Base-by-base conservation (phyloP, 1,140 invertebrate species). In the Trinorchestia longiramus region DNA sequence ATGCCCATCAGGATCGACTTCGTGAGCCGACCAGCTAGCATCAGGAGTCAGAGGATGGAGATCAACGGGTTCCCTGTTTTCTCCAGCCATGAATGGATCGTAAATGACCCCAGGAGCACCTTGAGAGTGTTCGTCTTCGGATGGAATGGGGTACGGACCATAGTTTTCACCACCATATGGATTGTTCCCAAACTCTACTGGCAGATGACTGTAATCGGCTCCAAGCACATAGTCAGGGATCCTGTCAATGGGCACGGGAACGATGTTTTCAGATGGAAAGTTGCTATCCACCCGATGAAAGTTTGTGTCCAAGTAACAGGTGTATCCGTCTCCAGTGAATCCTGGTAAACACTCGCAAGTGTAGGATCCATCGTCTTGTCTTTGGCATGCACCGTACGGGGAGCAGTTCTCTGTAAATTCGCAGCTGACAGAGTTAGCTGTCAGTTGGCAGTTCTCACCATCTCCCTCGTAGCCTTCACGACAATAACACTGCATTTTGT, bases 331-430 rank as follows among this genome's bases (percentile, higher is more conserved):
- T 8, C 96, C 96, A 0, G 62, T 43, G 91, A 98, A 99, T 36
- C 99, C 99, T 62, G 98, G 97, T 57, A 98, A 98, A 97, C 99
- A 99, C 77, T 98, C 97, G 97, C 98, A 99, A 15, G 97, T 97
- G 97, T 98, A 98, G 43, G 97, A 97, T 88, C 98, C 97, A n/a
- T 96, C 53, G 97, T 97, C 17, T 97, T 97, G 95, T 98, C 98
- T 95, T 98, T 98, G 23, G 99, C 94, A 97, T 97, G 92, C 19
- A 8, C 98, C 98, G 96, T 98, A 97, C 17, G 98, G 97, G 57
- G 98, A 98, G 97, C 99, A 99, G 97, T 98, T 98, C 95, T 98
- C 97, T 97, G 98, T 97, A 41, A 98, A 97, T 95, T 98, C 97
- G 97, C 98, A 98, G 90, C 98, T 98, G 92, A 98, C 98, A 97